Evolutionary conservation across 2,113 vertebrate genomes (phyloP).

Genomic region (Campylomormyrus tamandua): DNA sequence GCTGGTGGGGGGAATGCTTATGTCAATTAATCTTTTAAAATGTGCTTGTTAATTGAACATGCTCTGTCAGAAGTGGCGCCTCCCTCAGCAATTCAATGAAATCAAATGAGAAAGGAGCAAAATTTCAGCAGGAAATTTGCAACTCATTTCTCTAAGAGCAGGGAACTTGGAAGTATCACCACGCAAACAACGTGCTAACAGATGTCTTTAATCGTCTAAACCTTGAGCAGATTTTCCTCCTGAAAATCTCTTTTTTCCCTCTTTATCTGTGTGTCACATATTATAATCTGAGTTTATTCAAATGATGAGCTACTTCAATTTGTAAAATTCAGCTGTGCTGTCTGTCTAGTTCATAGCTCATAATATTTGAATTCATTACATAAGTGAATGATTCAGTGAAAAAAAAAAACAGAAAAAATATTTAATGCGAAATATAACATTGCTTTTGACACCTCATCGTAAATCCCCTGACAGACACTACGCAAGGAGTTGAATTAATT

Average conservation of each 20-base stretch:
- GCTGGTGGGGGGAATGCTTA: too few relatives aligned
- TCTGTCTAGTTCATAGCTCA: neutral
- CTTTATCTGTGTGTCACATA: neutral
- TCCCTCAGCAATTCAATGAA: neutral
- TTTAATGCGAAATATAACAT: neutral
- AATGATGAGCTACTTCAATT: neutral
- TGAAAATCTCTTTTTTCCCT: neutral
- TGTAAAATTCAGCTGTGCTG: neutral
- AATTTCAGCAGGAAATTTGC: neutral
- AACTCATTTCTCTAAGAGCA: neutral
- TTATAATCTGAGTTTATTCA: neutral
- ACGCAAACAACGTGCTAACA: neutral
- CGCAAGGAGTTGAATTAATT: neutral
- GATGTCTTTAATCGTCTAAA: slow-evolving; percentile 5
- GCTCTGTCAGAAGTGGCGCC: neutral
- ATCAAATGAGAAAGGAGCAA: neutral
- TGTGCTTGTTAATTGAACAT: neutral
- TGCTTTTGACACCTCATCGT: neutral
- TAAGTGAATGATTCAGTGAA: neutral
- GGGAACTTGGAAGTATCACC: neutral
- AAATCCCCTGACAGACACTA: neutral
- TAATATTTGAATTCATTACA: neutral
- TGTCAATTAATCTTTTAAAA: neutral
- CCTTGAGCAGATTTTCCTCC: neutral
- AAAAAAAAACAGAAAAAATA: neutral